A percentile compares a stretch with the other conserved stretches of the same genome.
phyloP scores from a whole-genome alignment of 2,888 invertebrate genomes.

The Chloromyia formosa region DNA sequence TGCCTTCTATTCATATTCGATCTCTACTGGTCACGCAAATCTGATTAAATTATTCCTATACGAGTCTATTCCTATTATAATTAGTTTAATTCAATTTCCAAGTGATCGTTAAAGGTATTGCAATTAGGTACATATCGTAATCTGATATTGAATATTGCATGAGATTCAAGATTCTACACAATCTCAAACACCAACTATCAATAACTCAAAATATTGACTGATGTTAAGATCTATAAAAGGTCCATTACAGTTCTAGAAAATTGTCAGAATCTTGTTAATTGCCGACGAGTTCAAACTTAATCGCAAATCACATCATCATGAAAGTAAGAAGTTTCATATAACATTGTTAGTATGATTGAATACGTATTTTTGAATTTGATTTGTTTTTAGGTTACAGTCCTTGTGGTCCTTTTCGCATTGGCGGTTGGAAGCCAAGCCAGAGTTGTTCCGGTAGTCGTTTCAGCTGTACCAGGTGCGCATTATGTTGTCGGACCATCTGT shows the following conservation, averaged over 20 bases:
- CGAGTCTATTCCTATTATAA: background rate
- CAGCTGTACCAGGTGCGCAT: background rate
- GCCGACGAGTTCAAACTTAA: conserved; percentile 7
- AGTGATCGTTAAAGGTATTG: background rate
- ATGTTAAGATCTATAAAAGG: conserved; percentile 27
- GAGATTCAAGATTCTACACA: conserved; percentile 28
- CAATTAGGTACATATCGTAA: background rate
- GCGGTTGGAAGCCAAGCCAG: conserved; percentile 51
- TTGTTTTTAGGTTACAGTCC: conserved; percentile 56
- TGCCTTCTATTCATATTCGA: no score
- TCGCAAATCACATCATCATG: conserved; percentile 58
- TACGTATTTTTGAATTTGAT: no score
- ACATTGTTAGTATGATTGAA: no score
- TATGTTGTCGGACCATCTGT: conserved; percentile 43
- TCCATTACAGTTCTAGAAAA: background rate
- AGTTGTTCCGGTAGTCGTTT: conserved; percentile 15
- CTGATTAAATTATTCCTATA: background rate
- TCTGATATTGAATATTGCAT: conserved; percentile 32
- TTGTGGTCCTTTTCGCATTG: conserved; percentile 56
- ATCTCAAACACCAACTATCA: background rate
- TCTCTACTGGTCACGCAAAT: no score
- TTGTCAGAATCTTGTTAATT: conserved; percentile 14
- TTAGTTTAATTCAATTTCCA: background rate
- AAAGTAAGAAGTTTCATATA: conserved; percentile 57
- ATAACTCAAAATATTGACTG: background rate